These are phyloP conservation scores for Drosophila sproati DNA, from an alignment of 1,140 invertebrate species.

Conservation along the genomic window DNA sequence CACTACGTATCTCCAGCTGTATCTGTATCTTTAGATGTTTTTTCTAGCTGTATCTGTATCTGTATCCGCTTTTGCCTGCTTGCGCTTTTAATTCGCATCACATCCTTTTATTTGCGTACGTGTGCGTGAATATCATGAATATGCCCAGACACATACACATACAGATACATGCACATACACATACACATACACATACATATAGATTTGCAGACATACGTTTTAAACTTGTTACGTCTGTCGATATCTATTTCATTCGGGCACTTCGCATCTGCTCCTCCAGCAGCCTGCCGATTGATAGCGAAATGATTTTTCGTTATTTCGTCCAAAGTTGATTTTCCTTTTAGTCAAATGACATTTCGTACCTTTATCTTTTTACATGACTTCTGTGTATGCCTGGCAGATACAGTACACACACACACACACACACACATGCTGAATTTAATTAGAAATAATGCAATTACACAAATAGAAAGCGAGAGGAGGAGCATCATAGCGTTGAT, in stretches of 20 bases:
- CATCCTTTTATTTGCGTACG: constrained; percentile 80
- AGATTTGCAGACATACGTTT: not conserved
- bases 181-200: not conserved
- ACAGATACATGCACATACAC: too few species aligned
- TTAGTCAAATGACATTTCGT: constrained; percentile 55
- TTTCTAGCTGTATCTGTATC: constrained; percentile 20
- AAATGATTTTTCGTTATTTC: constrained; percentile 74
- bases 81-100: constrained; percentile 75
- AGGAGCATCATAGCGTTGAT: constrained; percentile 1
- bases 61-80: constrained; percentile 11
- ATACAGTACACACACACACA: constrained; percentile 41
- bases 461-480: constrained; percentile 3
- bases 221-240: constrained; percentile 5
- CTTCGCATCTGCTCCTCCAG: not conserved
- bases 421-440: constrained; percentile 40
- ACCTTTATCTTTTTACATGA: constrained; percentile 26
- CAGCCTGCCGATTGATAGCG: constrained; percentile 59
- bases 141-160: not conserved
- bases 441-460: constrained; percentile 56
- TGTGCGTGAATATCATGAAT: constrained; percentile 44
- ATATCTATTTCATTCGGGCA: constrained; percentile 4
- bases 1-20: constrained; percentile 16
- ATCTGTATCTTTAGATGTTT: constrained; percentile 22
- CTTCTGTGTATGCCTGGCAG: constrained; percentile 6
- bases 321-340: constrained; percentile 63